Conservation (phyloP, 35 echinoderm and acorn worm genomes). For the Lytechinus pictus region DNA sequence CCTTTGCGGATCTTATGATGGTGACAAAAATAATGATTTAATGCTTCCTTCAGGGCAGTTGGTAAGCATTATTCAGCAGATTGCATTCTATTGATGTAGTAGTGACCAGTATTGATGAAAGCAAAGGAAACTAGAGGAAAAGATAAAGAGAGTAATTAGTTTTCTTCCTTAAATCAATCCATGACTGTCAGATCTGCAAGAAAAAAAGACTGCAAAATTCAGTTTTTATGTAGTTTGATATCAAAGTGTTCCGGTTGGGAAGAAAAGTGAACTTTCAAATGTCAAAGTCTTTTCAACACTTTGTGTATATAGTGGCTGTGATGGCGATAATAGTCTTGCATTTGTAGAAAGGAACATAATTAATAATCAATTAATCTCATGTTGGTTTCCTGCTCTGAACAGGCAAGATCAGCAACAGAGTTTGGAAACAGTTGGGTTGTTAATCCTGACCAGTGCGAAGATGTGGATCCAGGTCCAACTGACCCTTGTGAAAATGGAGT, state of each 20-base stretch:
- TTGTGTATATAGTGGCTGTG: no score
- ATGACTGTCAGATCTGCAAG: background rate
- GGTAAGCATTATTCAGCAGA: conserved; percentile 50
- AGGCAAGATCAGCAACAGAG: conserved; percentile 37
- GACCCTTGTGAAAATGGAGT: conserved; percentile 58
- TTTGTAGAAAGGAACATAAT: no score
- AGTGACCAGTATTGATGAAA: background rate
- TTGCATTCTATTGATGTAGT: background rate
- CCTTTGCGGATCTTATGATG: conserved; percentile 90
- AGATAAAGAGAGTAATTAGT: background rate
- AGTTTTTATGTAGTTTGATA: background rate
- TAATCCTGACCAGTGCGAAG: conserved; percentile 53
- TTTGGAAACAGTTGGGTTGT: conserved; percentile 73
- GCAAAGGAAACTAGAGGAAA: background rate
- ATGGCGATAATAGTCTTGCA: no score
- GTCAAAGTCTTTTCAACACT: no score
- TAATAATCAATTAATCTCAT: no score
- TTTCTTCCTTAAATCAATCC: background rate
- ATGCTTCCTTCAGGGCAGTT: conserved; percentile 55
- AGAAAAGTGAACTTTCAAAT: background rate
- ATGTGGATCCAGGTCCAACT: conserved; percentile 25
- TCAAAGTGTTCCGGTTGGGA: background rate
- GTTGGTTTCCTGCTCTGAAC: background rate
- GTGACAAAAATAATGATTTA: conserved; percentile 63
- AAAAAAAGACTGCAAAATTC: background rate